A percentile compares a stretch with the other conserved stretches of the same genome.
phyloP scores from a whole-genome alignment of 2,888 invertebrate species.

The Caenorhabditis angaria region DNA sequence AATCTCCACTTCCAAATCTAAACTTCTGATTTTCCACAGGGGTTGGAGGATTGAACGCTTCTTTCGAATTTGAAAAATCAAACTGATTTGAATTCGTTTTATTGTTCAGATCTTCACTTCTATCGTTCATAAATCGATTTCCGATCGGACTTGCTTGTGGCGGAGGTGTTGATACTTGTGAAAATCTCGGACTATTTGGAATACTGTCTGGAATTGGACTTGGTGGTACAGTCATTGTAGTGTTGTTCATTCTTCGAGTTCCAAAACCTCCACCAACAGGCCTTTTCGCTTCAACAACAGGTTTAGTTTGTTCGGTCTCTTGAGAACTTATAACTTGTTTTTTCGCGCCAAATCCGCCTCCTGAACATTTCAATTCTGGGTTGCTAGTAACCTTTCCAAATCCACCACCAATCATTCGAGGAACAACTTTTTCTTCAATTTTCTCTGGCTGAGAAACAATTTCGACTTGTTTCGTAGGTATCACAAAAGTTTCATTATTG shows the following conservation, averaged over 20 bases:
- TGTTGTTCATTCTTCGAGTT: background rate
- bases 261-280: constrained; percentile 8
- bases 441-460: too few relatives aligned
- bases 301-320: too few relatives aligned
- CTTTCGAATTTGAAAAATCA: background rate
- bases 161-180: too few relatives aligned
- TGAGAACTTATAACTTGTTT: background rate
- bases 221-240: background rate
- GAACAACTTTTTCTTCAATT: background rate
- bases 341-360: background rate
- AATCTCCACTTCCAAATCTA: background rate
- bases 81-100: too few relatives aligned
- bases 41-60: background rate
- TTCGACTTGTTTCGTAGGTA: background rate
- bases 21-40: too few relatives aligned
- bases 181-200: too few relatives aligned
- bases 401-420: background rate
- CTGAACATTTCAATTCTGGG: background rate
- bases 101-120: too few relatives aligned
- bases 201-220: background rate
- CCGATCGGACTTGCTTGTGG: too few relatives aligned
- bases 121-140: too few relatives aligned
- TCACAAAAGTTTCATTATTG: too few relatives aligned
- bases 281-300: background rate
- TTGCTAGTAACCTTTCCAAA: background rate